Evolutionary conservation across 2,888 invertebrate genomes (phyloP), one percentile per base, ranked within the genome.

Genomic region (Apantesis nais): DNA sequence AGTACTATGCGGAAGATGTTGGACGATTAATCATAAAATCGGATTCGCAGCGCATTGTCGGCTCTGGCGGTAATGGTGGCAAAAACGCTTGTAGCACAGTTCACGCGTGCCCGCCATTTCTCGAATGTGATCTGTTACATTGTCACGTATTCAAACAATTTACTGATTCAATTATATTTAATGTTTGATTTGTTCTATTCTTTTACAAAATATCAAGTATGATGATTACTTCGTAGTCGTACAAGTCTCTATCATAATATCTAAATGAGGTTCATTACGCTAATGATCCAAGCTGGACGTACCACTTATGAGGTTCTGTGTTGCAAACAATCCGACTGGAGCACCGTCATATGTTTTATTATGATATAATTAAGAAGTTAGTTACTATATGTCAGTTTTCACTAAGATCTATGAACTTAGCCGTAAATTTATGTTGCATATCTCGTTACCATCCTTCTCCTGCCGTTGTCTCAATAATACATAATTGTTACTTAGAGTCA

Each of bases 1-100:
- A 85, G 81, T 74, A 91, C 87, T 88, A 93, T 89, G 92, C 93
- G 93, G 93, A 92, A 92, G 91, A 84, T 84, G 81, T 81, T 73
- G 75, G 79, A 81, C 74, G 90, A 90, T 93, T 90, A 91, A 92
- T 93, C 93, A 91, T 85, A 77, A 83, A 89, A 90, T 89, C 89
- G 87, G 90, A 83, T 84, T 85, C 89, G 87, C 81, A 80, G 75
- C 71, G 75, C 72, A 71, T 41, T 67, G 67, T 64, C 74, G 72
- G 65, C 70, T 60, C 58, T 41, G 39, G 12, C 71, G 80, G 84
- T 91, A 90, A 92, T 92, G 89, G 85, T 73, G 73, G 85, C 85
- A 93, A 93, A 93, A 93, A 92, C 83, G 72, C 66, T 61, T 25
- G 39, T 68, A 70, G 71, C 69, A 71, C 83, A 61, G 86, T 87